Base-by-base conservation (phyloP, 2,888 invertebrate genomes). In the Mystacides longicornis region DNA sequence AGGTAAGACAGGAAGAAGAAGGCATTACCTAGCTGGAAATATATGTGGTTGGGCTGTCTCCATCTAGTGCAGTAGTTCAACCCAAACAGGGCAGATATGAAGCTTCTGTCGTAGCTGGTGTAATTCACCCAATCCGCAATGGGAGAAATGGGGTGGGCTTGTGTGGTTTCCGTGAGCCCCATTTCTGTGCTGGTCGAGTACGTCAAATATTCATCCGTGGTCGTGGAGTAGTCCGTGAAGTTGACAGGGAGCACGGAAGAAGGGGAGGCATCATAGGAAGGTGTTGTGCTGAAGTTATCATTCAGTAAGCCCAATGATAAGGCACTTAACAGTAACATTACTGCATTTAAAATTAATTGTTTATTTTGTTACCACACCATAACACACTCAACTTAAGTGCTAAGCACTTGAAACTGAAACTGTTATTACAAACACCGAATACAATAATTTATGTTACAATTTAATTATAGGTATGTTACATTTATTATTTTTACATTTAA, bases 11-110 rank as follows among this genome's bases (percentile, higher is more conserved):
- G 71, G 65, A 90, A 80, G 68, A 91, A 85, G 73, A 89, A 90
- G 62, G 86, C 79, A 73, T 91, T 89, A 64, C 89, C 89, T 67
- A 90, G 75, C 79, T 93, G 93, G 77, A 89, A 92, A 73, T 90
- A 86, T 60, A 89, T 74, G 71, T 91, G 90, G 71, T 88, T 87
- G 52, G 84, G 76, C 48, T 82, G 82, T 63, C 79, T 77, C 85
- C 85, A 86, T 63, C 77, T 77, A 48, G 78, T 78, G 71, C 82
- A 83, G 65, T 81, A 76, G 64, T 78, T 75, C 63, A 81, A 66
- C 62, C 70, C 71, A 66, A 77, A 76, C 61, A 77, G 49, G 59
- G 76, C 76, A 73, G 77, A 77, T 72, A 77, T 76, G 7, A 75
- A 71, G 3, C 72, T 72, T 7, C 71, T 69, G 62, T 76, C 77